Conservation (phyloP, 1,140 invertebrate species). For the Drosophila chauvacae region DNA sequence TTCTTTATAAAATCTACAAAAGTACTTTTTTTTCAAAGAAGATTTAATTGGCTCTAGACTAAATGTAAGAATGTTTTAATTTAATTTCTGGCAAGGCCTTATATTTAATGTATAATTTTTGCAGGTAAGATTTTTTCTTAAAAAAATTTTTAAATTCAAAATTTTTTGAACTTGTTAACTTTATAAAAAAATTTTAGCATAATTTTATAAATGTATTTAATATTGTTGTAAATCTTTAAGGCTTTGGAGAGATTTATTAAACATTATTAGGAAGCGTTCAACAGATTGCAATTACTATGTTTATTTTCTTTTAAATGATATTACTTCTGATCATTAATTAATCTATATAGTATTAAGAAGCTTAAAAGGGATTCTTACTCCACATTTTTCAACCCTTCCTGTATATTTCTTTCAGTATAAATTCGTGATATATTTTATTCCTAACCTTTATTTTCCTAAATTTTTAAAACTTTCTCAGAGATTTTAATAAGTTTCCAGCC, state of each 20-base stretch:
- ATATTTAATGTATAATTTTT: background rate
- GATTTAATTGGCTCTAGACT: rapidly evolving
- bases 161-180: too few relatives aligned
- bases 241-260: background rate
- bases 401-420: too few relatives aligned
- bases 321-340: too few relatives aligned
- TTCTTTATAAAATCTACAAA: background rate
- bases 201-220: background rate
- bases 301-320: background rate
- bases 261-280: background rate
- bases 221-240: background rate
- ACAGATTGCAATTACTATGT: background rate
- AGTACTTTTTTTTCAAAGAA: background rate
- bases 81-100: background rate
- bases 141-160: too few relatives aligned
- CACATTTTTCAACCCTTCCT: background rate
- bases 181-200: too few relatives aligned
- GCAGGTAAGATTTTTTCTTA: too few relatives aligned
- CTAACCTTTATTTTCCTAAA: background rate
- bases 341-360: too few relatives aligned
- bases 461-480: background rate
- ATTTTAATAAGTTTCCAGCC: background rate
- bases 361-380: too few relatives aligned
- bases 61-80: too few relatives aligned
- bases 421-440: too few relatives aligned